A percentile compares a stretch with the other conserved stretches of the same genome.
These are phyloP conservation scores for Mionectes macconnelli DNA, from an alignment of 2,113 vertebrate species.

Conservation along the genomic window DNA sequence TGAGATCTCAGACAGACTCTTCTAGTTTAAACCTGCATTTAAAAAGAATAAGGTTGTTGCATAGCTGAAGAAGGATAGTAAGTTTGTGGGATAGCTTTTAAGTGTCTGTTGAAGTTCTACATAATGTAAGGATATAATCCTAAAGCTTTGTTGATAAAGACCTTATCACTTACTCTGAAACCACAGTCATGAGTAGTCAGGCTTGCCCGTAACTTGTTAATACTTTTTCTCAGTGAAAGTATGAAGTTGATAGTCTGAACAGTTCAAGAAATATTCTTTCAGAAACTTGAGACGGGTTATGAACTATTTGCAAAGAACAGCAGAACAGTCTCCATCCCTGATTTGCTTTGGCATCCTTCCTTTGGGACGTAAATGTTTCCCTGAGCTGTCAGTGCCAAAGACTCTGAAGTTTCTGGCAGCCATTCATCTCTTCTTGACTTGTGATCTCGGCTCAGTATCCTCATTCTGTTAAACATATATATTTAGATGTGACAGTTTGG, in stretches of 20 bases:
- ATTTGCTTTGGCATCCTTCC: conserved; percentile 23
- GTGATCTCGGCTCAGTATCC: background rate
- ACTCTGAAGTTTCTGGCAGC: conserved; percentile 7
- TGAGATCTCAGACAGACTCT: background rate
- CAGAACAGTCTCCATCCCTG: background rate
- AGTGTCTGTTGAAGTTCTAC: background rate
- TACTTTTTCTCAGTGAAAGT: background rate
- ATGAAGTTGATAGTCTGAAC: background rate
- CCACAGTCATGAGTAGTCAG: background rate
- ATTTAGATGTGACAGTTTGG: background rate
- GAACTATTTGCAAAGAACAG: background rate
- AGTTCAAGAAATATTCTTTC: background rate
- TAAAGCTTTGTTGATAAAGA: background rate
- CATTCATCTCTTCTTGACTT: background rate
- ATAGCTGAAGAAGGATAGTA: background rate
- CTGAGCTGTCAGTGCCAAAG: background rate
- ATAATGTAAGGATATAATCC: background rate
- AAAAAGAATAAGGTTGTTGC: background rate
- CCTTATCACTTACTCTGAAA: background rate
- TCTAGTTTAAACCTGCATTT: background rate
- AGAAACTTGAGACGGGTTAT: background rate
- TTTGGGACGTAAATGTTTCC: background rate
- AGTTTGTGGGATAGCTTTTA: background rate
- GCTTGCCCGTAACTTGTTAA: background rate
- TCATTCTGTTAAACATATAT: background rate